A percentile compares a stretch with the other conserved stretches of the same genome.
phyloP scores from a whole-genome alignment of 1,140 invertebrate genomes.

The Caenorhabditis remanei region DNA sequence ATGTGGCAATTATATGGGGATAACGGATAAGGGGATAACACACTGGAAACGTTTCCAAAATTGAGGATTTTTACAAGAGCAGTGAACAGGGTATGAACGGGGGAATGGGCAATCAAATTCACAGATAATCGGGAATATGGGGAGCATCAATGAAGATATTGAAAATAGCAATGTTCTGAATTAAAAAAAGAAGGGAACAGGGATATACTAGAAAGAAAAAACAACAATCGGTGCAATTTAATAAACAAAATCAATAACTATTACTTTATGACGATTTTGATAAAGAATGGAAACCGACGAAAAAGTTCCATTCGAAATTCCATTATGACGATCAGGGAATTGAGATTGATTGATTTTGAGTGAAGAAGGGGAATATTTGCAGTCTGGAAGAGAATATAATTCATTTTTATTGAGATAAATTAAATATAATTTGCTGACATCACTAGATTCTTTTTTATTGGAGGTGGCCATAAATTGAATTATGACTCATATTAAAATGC shows the following conservation, averaged over 20 bases:
- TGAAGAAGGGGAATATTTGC: not conserved
- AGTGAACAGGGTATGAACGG: not conserved
- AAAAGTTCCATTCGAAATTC: slow-evolving; percentile 22
- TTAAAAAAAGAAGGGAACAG: not conserved
- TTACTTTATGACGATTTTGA: slow-evolving; percentile 23
- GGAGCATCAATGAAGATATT: not conserved
- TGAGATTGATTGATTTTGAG: slow-evolving; percentile 1
- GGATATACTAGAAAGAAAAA: not conserved
- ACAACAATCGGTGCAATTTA: not conserved
- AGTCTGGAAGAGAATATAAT: not conserved
- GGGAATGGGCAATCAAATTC: slow-evolving; percentile 26
- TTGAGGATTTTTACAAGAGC: not conserved
- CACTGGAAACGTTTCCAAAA: not conserved
- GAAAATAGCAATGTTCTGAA: not conserved
- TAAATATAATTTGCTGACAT: slow-evolving; percentile 2
- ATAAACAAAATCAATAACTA: slow-evolving; percentile 11
- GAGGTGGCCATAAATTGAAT: not conserved
- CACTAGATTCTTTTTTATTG: not conserved
- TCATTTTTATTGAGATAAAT: not conserved
- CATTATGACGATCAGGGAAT: slow-evolving; percentile 38
- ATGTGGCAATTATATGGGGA: not conserved
- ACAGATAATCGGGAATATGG: slow-evolving; percentile 11
- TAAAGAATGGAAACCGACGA: not conserved
- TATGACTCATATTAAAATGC: not conserved
- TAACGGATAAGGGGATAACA: not conserved